Percentiles rank a stretch among this genome's conserved stretches.
These are phyloP conservation scores for Anthopleura sola DNA, from an alignment of 64 coral and sea anemone genomes.

Conservation along the genomic window DNA sequence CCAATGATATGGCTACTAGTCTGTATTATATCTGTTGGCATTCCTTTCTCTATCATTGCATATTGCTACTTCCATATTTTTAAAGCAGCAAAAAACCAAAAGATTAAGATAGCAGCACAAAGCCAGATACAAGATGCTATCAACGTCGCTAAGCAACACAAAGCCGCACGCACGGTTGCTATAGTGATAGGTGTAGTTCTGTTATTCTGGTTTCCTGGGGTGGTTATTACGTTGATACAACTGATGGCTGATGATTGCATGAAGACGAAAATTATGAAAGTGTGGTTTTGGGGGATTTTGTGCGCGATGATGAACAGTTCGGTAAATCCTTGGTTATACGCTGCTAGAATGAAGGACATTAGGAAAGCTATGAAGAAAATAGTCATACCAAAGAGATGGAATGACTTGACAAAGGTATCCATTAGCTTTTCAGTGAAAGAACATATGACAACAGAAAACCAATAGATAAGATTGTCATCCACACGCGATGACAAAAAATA, in stretches of 20 bases:
- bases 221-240: conserved; percentile 15
- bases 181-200: conserved; percentile 21
- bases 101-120: neutral
- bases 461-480: too few relatives aligned
- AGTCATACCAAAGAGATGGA: neutral
- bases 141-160: conserved; percentile 7
- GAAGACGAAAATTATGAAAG: neutral
- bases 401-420: neutral
- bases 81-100: neutral
- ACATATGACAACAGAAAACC: neutral
- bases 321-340: conserved; percentile 39
- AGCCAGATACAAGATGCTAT: neutral
- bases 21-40: neutral
- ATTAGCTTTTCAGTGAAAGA: neutral
- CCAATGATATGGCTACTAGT: conserved; percentile 18
- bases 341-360: conserved; percentile 7
- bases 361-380: conserved; percentile 8
- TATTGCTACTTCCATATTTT: conserved; percentile 45
- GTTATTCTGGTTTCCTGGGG: conserved; percentile 7
- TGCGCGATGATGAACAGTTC: conserved; percentile 7
- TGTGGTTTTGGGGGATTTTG: conserved; percentile 22
- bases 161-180: conserved; percentile 20
- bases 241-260: conserved; percentile 11
- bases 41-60: conserved; percentile 16
- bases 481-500: too few relatives aligned